These are phyloP conservation scores for Trissolcus japonicus DNA, from an alignment of 2,888 invertebrate species.

Conservation along the genomic window DNA sequence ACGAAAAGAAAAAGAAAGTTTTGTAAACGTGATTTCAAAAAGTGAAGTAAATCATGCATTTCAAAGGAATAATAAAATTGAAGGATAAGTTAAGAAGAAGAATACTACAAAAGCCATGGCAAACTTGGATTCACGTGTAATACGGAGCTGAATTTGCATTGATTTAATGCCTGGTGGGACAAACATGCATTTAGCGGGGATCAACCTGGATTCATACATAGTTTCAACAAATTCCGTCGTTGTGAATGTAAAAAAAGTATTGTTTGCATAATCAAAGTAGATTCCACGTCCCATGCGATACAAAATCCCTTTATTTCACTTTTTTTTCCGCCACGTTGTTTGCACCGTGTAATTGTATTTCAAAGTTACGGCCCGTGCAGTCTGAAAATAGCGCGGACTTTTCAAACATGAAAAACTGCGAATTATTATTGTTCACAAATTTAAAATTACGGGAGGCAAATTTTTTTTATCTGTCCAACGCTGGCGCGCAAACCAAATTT, in stretches of 20 bases:
- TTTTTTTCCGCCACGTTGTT: slow-evolving; percentile 1
- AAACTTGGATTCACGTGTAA: slow-evolving; percentile 2
- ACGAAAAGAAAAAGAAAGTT: neutral
- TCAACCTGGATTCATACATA: slow-evolving; percentile 7
- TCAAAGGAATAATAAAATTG: slow-evolving; percentile 1
- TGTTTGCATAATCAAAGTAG: slow-evolving; percentile 4
- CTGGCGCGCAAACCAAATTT: too few species aligned
- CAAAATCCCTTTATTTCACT: neutral
- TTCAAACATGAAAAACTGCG: too few species aligned
- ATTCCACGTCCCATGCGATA: neutral
- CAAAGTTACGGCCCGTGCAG: too few species aligned
- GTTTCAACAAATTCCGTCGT: slow-evolving; percentile 3
- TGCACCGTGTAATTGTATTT: too few species aligned
- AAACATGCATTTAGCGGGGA: slow-evolving; percentile 8
- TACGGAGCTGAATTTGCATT: slow-evolving; percentile 1
- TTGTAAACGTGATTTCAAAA: neutral
- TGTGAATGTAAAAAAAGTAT: neutral
- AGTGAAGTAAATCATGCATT: neutral
- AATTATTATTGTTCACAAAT: neutral
- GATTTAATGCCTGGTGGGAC: slow-evolving; percentile 3
- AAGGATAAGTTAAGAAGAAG: slow-evolving; percentile 2
- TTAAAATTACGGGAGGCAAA: neutral
- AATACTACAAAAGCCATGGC: neutral
- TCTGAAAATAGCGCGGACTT: too few species aligned
- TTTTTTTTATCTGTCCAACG: too few species aligned